Conservation (phyloP, 53 echinoderm and acorn worm species). For the Crossaster papposus region DNA sequence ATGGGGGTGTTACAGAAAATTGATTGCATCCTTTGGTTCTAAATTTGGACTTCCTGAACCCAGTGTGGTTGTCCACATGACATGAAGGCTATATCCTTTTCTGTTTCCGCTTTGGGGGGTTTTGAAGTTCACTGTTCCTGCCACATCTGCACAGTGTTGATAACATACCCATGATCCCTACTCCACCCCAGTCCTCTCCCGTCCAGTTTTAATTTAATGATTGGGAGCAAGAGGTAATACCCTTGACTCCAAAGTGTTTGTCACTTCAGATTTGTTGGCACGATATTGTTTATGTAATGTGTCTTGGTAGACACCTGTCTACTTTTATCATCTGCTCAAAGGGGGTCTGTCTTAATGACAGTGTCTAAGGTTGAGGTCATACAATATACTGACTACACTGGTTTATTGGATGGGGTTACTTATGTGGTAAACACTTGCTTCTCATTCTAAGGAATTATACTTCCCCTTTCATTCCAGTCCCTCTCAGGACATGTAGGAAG, state of each 20-base stretch:
- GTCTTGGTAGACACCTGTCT: background rate
- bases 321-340: slow-evolving; percentile 8
- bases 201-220: slow-evolving; percentile 35
- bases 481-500: no score
- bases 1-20: slow-evolving; percentile 7
- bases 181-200: slow-evolving; percentile 11
- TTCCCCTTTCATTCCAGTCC: background rate
- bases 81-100: slow-evolving; percentile 4
- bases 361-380: background rate
- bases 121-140: slow-evolving; percentile 4
- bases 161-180: slow-evolving; percentile 18
- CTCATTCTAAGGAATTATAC: background rate
- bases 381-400: background rate
- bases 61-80: background rate
- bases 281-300: slow-evolving; percentile 3
- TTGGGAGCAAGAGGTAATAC: background rate
- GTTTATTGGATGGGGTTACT: background rate
- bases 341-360: slow-evolving; percentile 10
- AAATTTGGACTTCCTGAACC: slow-evolving; percentile 22
- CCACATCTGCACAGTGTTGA: slow-evolving; percentile 52
- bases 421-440: background rate
- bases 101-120: background rate
- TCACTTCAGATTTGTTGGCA: background rate
- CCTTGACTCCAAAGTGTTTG: background rate
- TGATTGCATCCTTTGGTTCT: slow-evolving; percentile 45